These are phyloP conservation scores for Potorous gilbertii DNA, from an alignment of 2,797 vertebrate genomes.

Conservation along the genomic window DNA sequence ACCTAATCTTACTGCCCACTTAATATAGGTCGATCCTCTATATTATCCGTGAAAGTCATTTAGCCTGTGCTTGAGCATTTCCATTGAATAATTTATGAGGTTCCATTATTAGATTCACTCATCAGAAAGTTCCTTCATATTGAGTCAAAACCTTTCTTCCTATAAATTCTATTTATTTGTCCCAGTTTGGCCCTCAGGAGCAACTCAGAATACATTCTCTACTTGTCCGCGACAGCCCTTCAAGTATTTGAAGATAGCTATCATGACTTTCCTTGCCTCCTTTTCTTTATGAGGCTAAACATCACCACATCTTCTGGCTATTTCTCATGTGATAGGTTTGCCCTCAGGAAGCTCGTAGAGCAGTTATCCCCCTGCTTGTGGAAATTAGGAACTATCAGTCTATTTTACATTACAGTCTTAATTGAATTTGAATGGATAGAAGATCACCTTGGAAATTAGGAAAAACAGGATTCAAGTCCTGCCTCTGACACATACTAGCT, in stretches of 20 bases:
- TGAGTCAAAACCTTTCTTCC: neutral
- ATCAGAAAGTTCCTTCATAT: neutral
- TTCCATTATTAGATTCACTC: neutral
- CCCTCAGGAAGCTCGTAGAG: neutral
- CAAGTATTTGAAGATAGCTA: neutral
- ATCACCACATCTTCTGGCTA: neutral
- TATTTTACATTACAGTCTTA: neutral
- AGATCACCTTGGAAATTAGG: neutral
- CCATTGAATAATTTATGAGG: neutral
- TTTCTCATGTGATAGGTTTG: neutral
- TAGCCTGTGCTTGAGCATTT: neutral
- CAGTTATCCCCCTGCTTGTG: neutral
- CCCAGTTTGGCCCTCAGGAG: neutral
- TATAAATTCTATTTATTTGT: neutral
- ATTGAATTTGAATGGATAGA: constrained; percentile 19
- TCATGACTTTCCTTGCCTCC: neutral
- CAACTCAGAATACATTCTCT: neutral
- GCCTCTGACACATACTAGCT: neutral
- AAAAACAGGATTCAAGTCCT: neutral
- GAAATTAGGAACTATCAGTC: constrained; percentile 10
- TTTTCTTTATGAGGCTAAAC: constrained; percentile 5
- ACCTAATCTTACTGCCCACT: neutral
- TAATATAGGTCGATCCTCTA: neutral
- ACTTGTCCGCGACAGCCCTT: neutral
- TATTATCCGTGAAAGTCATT: neutral